Percentiles rank a stretch among this genome's conserved stretches.
Conservation (phyloP, 2,888 invertebrate species). For the Tanytarsus gracilentus region DNA sequence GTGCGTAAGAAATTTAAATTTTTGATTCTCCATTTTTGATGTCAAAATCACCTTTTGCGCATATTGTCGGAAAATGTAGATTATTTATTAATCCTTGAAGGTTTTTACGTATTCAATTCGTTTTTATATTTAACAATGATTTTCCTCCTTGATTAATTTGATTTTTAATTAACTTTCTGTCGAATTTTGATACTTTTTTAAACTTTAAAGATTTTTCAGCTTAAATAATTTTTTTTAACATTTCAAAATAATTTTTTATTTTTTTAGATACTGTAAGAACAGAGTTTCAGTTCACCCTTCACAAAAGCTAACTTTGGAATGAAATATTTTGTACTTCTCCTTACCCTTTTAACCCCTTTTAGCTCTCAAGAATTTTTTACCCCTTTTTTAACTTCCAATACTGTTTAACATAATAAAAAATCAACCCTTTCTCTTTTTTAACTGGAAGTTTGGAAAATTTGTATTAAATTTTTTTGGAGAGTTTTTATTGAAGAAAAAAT, state of each 20-base stretch:
- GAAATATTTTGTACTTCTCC: background rate
- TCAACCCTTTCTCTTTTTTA: conserved; percentile 2
- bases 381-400: conserved; percentile 25
- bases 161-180: background rate
- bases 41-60: too few relatives aligned
- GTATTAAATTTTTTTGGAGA: background rate
- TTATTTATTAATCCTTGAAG: too few relatives aligned
- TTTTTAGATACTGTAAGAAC: background rate
- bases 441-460: conserved; percentile 8
- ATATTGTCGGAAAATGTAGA: too few relatives aligned
- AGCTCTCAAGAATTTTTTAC: conserved; percentile 1
- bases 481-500: conserved; percentile 2
- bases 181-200: background rate
- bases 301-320: conserved; percentile 4
- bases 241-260: background rate
- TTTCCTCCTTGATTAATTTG: background rate
- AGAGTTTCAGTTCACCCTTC: background rate
- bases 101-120: too few relatives aligned
- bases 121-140: too few relatives aligned
- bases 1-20: too few relatives aligned
- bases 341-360: conserved; percentile 20
- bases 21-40: too few relatives aligned
- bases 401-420: conserved; percentile 26
- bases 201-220: background rate
- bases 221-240: background rate